These are phyloP conservation scores for Stegophylla sp. DNA, from an alignment of 2,888 invertebrate genomes.

Conservation along the genomic window DNA sequence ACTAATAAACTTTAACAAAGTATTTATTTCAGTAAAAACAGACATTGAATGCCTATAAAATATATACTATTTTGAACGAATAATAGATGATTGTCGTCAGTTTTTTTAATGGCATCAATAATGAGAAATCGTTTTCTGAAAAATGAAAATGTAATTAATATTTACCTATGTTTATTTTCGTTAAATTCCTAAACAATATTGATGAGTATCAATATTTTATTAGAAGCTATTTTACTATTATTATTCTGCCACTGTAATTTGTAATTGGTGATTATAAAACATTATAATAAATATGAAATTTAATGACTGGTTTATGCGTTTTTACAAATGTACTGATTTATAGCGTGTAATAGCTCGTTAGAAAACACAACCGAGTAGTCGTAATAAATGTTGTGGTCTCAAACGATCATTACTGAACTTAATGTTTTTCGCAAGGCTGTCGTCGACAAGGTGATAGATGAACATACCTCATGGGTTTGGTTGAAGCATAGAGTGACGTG, in stretches of 20 bases:
- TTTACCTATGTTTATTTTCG: not conserved
- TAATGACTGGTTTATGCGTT: not conserved
- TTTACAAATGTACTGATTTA: not conserved
- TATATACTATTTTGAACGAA: no score
- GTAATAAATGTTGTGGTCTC: not conserved
- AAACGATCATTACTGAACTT: not conserved
- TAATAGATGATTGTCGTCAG: no score
- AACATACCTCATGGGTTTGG: constrained; percentile 5
- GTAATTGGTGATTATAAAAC: not conserved
- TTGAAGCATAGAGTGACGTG: not conserved
- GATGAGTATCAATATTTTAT: not conserved
- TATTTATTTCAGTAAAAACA: no score
- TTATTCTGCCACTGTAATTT: not conserved
- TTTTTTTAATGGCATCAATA: no score
- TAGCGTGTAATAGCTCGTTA: not conserved
- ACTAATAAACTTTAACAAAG: no score
- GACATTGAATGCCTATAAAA: no score
- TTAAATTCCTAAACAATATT: not conserved
- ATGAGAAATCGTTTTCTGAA: no score
- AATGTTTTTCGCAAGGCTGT: constrained; percentile 37
- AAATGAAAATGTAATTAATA: no score
- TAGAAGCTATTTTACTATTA: not conserved
- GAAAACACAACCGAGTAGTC: constrained; percentile 4
- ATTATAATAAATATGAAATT: not conserved
- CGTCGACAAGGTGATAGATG: constrained; percentile 49